A percentile compares a stretch with the other conserved stretches of the same genome.
phyloP scores from a whole-genome alignment of 35 echinoderm and acorn worm species.

The Heliocidaris erythrogramma region DNA sequence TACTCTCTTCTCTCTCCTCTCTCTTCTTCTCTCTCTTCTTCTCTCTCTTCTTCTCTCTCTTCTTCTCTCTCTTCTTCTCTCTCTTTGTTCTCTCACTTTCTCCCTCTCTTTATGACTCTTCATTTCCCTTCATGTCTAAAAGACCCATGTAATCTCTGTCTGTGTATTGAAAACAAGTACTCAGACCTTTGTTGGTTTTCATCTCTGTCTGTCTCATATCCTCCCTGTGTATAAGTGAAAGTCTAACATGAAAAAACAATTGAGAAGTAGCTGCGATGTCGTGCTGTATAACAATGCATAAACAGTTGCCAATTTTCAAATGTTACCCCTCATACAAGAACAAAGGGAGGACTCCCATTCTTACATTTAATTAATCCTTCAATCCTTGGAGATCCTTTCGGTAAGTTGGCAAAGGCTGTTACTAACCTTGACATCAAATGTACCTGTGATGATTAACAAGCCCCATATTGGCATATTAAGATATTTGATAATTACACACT shows the following conservation, averaged over 20 bases:
- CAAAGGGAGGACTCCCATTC: neutral
- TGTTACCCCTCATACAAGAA: neutral
- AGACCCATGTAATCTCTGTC: too few relatives aligned
- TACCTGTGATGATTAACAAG: too few relatives aligned
- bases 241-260: too few relatives aligned
- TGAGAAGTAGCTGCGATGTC: neutral
- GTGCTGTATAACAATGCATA: neutral
- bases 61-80: too few relatives aligned
- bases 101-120: too few relatives aligned
- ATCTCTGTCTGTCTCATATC: neutral
- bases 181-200: neutral
- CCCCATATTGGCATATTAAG: neutral
- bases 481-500: neutral
- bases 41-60: too few relatives aligned
- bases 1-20: too few relatives aligned
- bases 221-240: neutral
- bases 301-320: neutral
- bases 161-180: too few relatives aligned
- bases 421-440: too few relatives aligned
- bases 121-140: too few relatives aligned
- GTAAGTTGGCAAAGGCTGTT: neutral
- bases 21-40: too few relatives aligned
- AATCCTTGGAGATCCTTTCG: neutral
- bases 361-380: neutral
- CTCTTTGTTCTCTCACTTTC: too few relatives aligned